Evolutionary conservation across 2,888 invertebrate genomes (phyloP).

Genomic region (Epinotia demarniana): DNA sequence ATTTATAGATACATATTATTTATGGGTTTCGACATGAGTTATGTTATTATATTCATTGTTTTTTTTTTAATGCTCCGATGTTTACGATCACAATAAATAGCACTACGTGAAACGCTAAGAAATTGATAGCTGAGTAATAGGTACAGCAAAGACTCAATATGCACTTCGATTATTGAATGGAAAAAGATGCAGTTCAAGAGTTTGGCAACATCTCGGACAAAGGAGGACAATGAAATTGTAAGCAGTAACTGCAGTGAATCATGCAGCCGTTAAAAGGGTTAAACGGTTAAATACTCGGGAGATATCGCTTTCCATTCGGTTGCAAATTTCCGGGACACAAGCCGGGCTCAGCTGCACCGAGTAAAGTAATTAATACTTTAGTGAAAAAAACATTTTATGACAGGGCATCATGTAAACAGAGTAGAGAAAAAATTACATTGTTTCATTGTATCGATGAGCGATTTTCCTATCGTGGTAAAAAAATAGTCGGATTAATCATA

Average conservation of each 20-base stretch:
- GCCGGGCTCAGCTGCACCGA: not conserved
- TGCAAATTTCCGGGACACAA: not conserved
- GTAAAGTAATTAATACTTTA: constrained; percentile 9
- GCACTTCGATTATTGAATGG: constrained; percentile 10
- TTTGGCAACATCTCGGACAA: constrained; percentile 18
- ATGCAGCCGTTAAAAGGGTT: constrained; percentile 32
- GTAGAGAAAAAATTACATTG: not conserved
- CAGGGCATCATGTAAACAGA: not conserved
- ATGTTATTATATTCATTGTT: too few relatives aligned
- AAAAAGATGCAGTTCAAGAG: constrained; percentile 17
- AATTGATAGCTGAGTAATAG: not conserved
- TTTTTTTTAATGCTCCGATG: not conserved
- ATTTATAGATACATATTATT: too few relatives aligned
- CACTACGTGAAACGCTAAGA: not conserved
- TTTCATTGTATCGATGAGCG: not conserved
- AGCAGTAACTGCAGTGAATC: constrained; percentile 27
- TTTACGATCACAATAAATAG: not conserved
- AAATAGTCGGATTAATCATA: constrained; percentile 1
- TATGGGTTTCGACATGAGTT: too few relatives aligned
- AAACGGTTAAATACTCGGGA: constrained; percentile 3
- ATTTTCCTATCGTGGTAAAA: constrained; percentile 17
- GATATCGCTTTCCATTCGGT: constrained; percentile 11
- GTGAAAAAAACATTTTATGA: not conserved
- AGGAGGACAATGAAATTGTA: constrained; percentile 28
- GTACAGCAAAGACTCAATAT: not conserved